phyloP scores from a whole-genome alignment of 2,888 invertebrate genomes.

The Cataglyphis cursor region DNA sequence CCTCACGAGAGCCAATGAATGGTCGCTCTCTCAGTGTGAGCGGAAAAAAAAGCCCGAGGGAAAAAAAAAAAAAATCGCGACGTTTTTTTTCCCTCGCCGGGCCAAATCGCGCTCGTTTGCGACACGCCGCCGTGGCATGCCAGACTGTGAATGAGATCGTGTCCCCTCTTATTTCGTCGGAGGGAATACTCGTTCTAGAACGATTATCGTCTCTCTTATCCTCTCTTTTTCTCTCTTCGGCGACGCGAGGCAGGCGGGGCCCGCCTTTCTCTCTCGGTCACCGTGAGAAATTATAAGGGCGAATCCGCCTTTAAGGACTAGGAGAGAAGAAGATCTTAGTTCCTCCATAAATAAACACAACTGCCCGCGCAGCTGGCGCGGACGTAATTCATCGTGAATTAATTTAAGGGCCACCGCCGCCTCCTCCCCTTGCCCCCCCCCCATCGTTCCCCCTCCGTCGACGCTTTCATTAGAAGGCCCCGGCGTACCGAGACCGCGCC shows the following conservation, averaged over 20 bases:
- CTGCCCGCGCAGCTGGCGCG: constrained; percentile 86
- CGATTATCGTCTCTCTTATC: constrained; percentile 38
- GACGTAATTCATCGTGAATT: constrained; percentile 87
- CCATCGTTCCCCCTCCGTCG: constrained; percentile 73
- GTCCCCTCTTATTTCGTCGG: constrained; percentile 49
- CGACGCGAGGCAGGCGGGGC: background rate
- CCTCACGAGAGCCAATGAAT: constrained; percentile 52
- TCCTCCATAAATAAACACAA: constrained; percentile 87
- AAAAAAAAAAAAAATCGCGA: constrained; percentile 38
- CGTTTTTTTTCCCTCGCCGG: constrained; percentile 25
- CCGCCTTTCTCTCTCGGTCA: constrained; percentile 49
- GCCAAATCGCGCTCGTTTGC: constrained; percentile 49
- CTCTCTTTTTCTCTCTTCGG: background rate
- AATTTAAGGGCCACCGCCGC: constrained; percentile 84
- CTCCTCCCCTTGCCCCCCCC: background rate
- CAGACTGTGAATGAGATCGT: constrained; percentile 2
- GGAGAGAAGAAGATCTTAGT: constrained; percentile 82
- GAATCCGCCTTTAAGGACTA: constrained; percentile 75
- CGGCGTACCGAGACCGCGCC: constrained; percentile 80
- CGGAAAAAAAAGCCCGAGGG: constrained; percentile 13
- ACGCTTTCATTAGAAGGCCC: constrained; percentile 86
- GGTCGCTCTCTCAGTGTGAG: constrained; percentile 38
- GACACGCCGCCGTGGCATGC: constrained; percentile 24
- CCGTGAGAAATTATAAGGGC: constrained; percentile 68
- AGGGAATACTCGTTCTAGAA: constrained; percentile 26